Base-by-base conservation (phyloP, 1,140 invertebrate genomes). In the Zaprionus ornatus region DNA sequence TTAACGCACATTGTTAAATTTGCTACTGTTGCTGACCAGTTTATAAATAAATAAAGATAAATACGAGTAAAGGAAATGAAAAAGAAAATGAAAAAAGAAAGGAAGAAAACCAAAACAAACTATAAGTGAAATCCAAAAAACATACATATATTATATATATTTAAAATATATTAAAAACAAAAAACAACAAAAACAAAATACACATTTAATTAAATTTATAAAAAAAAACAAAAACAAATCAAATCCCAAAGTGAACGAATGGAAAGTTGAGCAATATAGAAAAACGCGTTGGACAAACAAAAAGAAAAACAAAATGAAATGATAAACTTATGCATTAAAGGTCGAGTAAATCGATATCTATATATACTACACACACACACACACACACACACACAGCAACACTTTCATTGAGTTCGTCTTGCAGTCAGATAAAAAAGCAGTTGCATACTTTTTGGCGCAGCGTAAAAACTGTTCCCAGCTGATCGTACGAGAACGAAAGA, bases 1-100 rank as follows among this genome's bases (percentile, higher is more conserved):
- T 92, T 92, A 90, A 92, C 91, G 91, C 91, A 92, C 91, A 92
- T 92, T 92, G 91, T 92, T 92, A 92, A 91, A 91, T 91, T 92
- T 92, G 91, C 91, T 92, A 92, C 91, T 92, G 91, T 92, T 92
- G 91, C 91, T 92, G 91, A 92, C 91, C 91, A 92, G 91, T 92
- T 92, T 92, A 91, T 91, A 91, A 90, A 88, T 88, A 80, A 77
- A 71, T 50, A 68, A 17, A 68, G 25, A 79, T 72, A 67, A 59
- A 69, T 59, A 73, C 63, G 27, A 81, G 61, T 71, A 80, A 74
- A 63, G 57, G 56, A 78, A 67, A 32, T n/a, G 17, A 72, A 54
- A 27, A 71, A 55, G 35, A 45, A 80, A 63, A 66, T 21, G 21
- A 64, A 13, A 59, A 42, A 55, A 45, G 48, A 55, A 78, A 50